A percentile compares a stretch with the other conserved stretches of the same genome.
These are phyloP conservation scores for Paraplagusia blochii DNA, from an alignment of 2,113 vertebrate genomes.

Conservation along the genomic window DNA sequence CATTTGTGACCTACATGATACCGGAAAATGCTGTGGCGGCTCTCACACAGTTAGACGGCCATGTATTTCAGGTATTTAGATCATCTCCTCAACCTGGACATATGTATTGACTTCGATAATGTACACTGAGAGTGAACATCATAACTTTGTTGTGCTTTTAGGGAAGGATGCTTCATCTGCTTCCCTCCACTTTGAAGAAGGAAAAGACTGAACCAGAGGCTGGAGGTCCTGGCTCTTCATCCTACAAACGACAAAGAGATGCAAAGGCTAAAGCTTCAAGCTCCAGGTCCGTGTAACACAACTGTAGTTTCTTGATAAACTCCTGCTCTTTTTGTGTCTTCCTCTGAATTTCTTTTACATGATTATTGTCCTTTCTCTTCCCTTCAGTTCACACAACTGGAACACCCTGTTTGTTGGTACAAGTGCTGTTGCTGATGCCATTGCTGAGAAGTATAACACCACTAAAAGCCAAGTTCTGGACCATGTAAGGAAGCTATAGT, in stretches of 20 bases:
- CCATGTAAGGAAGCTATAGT: slow-evolving; percentile 80
- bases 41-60: slow-evolving; percentile 85
- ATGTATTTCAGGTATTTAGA: slow-evolving; percentile 89
- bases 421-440: slow-evolving; percentile 88
- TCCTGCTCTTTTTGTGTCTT: not conserved
- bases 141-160: slow-evolving; percentile 46
- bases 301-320: not conserved
- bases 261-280: slow-evolving; percentile 88
- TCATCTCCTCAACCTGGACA: not conserved
- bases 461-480: slow-evolving; percentile 94
- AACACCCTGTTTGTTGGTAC: slow-evolving; percentile 91
- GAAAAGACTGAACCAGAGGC: slow-evolving; percentile 69
- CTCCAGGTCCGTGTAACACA: slow-evolving; percentile 75
- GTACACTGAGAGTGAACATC: not conserved
- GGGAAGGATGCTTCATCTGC: slow-evolving; percentile 91
- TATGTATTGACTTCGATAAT: not conserved
- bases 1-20: slow-evolving; percentile 93
- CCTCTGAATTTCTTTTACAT: not conserved
- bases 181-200: slow-evolving; percentile 90
- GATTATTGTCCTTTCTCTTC: not conserved
- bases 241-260: slow-evolving; percentile 89
- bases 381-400: slow-evolving; percentile 92
- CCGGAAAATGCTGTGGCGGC: slow-evolving; percentile 90
- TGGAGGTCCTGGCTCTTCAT: slow-evolving; percentile 68
- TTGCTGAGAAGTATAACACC: slow-evolving; percentile 92